A percentile compares a stretch with the other conserved stretches of the same genome.
phyloP scores from a whole-genome alignment of 2,888 invertebrate genomes.

The Leptopilina syphax region DNA sequence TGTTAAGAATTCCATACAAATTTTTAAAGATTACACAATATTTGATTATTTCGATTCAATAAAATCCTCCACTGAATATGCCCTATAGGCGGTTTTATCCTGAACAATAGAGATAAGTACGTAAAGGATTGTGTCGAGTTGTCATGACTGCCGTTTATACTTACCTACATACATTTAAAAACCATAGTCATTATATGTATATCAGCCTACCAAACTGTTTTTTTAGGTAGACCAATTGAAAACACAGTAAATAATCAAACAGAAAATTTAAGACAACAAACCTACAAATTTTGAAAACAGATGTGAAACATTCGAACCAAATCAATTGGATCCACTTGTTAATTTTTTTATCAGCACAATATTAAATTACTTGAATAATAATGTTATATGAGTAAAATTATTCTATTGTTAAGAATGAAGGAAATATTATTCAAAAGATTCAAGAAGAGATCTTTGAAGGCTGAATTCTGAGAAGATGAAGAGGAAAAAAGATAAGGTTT shows the following conservation, averaged over 20 bases:
- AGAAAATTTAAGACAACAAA: background rate
- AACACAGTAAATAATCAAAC: conserved; percentile 14
- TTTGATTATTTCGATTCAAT: conserved; percentile 20
- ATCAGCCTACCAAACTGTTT: background rate
- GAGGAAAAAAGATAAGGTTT: background rate
- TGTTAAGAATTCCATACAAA: background rate
- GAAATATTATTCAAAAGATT: background rate
- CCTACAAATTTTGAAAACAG: too few relatives aligned
- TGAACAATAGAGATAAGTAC: conserved; percentile 20
- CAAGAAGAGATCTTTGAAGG: background rate
- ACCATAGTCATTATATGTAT: background rate
- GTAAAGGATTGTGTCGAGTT: conserved; percentile 36
- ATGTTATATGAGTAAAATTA: too few relatives aligned
- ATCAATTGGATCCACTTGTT: too few relatives aligned
- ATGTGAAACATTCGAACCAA: too few relatives aligned
- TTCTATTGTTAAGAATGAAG: too few relatives aligned
- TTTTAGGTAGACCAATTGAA: background rate
- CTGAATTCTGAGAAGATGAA: background rate
- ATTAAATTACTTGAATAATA: too few relatives aligned
- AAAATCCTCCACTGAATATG: conserved; percentile 5
- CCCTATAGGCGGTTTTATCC: background rate
- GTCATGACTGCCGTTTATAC: conserved; percentile 22
- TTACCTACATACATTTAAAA: conserved; percentile 6
- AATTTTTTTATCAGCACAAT: too few relatives aligned
- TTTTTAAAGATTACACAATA: conserved; percentile 7